Evolutionary conservation across 1,140 invertebrate genomes (phyloP).

Genomic region (Telenomus remus): DNA sequence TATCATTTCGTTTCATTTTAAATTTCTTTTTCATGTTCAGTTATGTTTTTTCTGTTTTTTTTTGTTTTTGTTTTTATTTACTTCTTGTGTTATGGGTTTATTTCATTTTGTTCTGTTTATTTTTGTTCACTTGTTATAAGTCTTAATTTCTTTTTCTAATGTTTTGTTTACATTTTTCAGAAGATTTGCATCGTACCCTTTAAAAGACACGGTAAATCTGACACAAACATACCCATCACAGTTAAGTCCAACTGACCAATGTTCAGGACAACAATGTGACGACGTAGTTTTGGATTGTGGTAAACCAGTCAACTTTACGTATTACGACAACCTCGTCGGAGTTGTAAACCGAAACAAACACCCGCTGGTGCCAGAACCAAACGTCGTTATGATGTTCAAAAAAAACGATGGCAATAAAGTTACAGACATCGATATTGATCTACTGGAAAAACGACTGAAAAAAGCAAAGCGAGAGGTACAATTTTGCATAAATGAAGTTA

Average conservation of each 20-base stretch:
- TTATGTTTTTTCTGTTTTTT: no score
- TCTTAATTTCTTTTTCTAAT: no score
- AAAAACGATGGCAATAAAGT: slow-evolving; percentile 80
- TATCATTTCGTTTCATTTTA: no score
- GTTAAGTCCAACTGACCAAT: slow-evolving; percentile 62
- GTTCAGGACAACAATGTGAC: slow-evolving; percentile 72
- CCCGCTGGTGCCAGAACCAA: slow-evolving; percentile 80
- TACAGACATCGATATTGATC: slow-evolving; percentile 85
- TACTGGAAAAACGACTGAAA: slow-evolving; percentile 84
- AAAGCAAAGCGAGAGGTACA: slow-evolving; percentile 87
- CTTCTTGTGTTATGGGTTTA: neutral
- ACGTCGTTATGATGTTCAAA: slow-evolving; percentile 86
- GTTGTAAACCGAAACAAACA: slow-evolving; percentile 84
- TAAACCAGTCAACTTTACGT: slow-evolving; percentile 90
- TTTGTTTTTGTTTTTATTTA: no score
- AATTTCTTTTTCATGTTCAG: no score
- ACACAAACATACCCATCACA: slow-evolving; percentile 62
- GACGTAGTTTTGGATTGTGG: slow-evolving; percentile 88
- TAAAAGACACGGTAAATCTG: slow-evolving; percentile 67
- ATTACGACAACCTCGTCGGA: slow-evolving; percentile 90
- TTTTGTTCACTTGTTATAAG: no score
- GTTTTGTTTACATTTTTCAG: slow-evolving; percentile 58
- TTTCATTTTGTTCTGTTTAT: no score
- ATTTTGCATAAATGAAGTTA: slow-evolving; percentile 29
- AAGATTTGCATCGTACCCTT: slow-evolving; percentile 68